Evolutionary conservation across 2,888 invertebrate species (phyloP).

Genomic region (Standfussiana lucernea): DNA sequence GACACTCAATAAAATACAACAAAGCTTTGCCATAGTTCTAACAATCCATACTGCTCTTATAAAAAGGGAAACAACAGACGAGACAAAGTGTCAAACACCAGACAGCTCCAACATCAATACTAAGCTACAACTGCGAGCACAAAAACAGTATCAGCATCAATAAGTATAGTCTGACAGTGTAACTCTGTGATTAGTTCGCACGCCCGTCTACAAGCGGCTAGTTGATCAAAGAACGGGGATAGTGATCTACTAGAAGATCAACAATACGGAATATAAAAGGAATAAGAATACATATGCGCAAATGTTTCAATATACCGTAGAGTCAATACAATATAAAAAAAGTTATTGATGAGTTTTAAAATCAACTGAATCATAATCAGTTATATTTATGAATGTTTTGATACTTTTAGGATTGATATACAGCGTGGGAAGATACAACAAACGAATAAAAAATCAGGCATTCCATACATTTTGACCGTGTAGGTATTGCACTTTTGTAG

Average conservation of each 20-base stretch:
- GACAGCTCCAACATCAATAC: background rate
- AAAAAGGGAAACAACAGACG: background rate
- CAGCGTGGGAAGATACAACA: no score
- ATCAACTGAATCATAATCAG: background rate
- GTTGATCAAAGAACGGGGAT: conserved; percentile 39
- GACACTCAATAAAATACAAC: background rate
- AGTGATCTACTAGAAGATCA: conserved; percentile 30
- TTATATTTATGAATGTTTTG: no score
- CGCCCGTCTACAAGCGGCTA: conserved; percentile 62
- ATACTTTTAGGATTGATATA: no score
- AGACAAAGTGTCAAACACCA: conserved; percentile 7
- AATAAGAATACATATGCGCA: no score
- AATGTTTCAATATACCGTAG: background rate
- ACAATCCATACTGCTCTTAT: background rate
- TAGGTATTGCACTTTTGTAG: no score
- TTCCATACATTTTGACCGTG: no score
- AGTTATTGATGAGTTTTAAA: background rate
- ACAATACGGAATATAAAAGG: no score
- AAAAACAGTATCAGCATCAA: conserved; percentile 31
- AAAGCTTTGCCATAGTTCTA: background rate
- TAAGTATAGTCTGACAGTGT: conserved; percentile 33
- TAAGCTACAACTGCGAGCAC: background rate
- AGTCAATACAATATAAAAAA: background rate
- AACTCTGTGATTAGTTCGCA: conserved; percentile 67
- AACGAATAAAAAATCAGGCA: no score